Conservation (phyloP, 2,113 vertebrate species). For the Bos javanicus region DNA sequence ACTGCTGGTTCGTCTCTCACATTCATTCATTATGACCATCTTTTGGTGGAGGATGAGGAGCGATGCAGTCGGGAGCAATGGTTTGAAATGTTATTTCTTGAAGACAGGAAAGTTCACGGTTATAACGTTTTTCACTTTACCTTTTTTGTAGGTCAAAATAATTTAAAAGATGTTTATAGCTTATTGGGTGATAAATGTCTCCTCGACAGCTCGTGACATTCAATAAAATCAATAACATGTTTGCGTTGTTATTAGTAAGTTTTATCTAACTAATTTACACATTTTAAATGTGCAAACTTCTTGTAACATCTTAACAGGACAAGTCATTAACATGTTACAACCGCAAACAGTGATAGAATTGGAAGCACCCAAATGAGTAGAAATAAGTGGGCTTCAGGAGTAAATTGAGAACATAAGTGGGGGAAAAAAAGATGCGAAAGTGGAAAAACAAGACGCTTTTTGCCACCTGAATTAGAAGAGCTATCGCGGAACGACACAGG, state of each 20-base stretch:
- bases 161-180: not conserved
- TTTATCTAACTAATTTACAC: not conserved
- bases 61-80: not conserved
- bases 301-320: not conserved
- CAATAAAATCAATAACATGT: not conserved
- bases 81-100: not conserved
- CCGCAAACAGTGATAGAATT: not conserved
- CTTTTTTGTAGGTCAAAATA: not conserved
- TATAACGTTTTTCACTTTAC: not conserved
- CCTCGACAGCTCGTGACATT: not conserved
- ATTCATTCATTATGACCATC: not conserved
- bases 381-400: not conserved
- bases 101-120: not conserved
- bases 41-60: not conserved
- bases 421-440: not conserved
- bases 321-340: not conserved
- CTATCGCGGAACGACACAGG: fast-evolving
- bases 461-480: fast-evolving
- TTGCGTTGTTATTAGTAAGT: not conserved
- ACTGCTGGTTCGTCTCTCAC: not conserved
- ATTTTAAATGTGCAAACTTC: not conserved
- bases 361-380: not conserved
- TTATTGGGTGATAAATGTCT: not conserved
- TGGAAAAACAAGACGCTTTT: fast-evolving
- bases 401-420: not conserved